Evolutionary conservation across 2,113 vertebrate genomes (phyloP).

Genomic region (Illadopsis cleaveri): DNA sequence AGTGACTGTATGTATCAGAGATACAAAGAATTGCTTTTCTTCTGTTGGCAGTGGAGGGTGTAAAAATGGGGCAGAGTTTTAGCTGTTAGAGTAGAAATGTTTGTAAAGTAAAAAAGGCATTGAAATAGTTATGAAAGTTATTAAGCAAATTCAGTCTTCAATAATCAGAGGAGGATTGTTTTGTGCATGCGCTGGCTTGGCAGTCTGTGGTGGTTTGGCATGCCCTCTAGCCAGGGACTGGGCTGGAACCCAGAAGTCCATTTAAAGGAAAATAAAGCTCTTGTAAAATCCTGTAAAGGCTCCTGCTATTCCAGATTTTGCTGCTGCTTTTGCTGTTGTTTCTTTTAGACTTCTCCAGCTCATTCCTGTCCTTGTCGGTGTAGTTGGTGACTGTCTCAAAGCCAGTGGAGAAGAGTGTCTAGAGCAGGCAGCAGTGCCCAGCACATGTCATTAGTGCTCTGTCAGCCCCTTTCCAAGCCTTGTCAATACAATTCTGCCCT

Average conservation of each 20-base stretch:
- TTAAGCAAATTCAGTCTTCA: neutral
- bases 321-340: neutral
- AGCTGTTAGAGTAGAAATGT: neutral
- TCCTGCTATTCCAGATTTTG: neutral
- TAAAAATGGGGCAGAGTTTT: neutral
- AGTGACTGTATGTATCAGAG: neutral
- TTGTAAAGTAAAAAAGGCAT: neutral
- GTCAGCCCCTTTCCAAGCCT: neutral
- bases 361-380: neutral
- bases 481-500: slow-evolving; percentile 19
- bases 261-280: neutral
- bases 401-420: neutral
- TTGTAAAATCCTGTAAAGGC: neutral
- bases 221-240: neutral
- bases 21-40: neutral
- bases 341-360: neutral
- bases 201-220: neutral
- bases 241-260: neutral
- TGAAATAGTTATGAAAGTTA: neutral
- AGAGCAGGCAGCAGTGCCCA: neutral
- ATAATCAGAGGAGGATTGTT: neutral
- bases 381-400: neutral
- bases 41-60: neutral
- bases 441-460: neutral
- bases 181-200: neutral